Conservation (phyloP, 1,140 invertebrate genomes). For the Zaprionus nigranus region DNA sequence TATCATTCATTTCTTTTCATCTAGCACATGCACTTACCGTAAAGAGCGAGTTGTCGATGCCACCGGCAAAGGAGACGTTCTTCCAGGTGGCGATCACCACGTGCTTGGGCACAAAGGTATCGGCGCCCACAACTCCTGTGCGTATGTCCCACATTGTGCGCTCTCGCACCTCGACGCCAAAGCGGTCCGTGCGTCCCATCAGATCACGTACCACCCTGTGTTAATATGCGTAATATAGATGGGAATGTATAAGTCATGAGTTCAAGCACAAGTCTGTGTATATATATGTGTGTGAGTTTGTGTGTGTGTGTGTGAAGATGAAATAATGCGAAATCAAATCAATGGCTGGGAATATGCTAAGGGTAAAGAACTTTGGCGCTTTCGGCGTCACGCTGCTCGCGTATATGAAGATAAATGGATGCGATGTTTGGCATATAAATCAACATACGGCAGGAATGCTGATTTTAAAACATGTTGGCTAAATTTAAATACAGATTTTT, state of each 20-base stretch:
- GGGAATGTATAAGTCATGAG: constrained; percentile 17
- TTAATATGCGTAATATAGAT: constrained; percentile 42
- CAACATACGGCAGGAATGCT: constrained; percentile 47
- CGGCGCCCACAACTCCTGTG: constrained; percentile 95
- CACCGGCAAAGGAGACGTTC: constrained; percentile 96
- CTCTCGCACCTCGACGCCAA: constrained; percentile 94
- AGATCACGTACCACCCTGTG: constrained; percentile 89
- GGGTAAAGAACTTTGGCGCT: not conserved
- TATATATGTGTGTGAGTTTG: constrained; percentile 34
- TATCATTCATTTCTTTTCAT: too few species aligned
- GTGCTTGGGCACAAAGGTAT: constrained; percentile 95
- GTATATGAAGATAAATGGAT: constrained; percentile 74
- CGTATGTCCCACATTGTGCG: constrained; percentile 95
- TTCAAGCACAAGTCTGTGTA: constrained; percentile 28
- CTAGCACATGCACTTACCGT: constrained; percentile 85
- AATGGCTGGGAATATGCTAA: constrained; percentile 35
- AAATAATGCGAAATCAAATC: constrained; percentile 57
- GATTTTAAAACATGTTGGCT: constrained; percentile 59
- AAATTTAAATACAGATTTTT: constrained; percentile 68
- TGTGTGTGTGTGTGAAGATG: not conserved
- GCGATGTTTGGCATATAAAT: constrained; percentile 80
- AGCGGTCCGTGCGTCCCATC: constrained; percentile 90
- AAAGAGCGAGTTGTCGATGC: constrained; percentile 91
- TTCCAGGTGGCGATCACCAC: constrained; percentile 97
- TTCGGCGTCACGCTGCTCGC: constrained; percentile 37